A percentile compares a stretch with the other conserved stretches of the same genome.
Evolutionary conservation across 92 coral and sea anemone genomes (phyloP).

Genomic region (Parazoanthus atlanticus): DNA sequence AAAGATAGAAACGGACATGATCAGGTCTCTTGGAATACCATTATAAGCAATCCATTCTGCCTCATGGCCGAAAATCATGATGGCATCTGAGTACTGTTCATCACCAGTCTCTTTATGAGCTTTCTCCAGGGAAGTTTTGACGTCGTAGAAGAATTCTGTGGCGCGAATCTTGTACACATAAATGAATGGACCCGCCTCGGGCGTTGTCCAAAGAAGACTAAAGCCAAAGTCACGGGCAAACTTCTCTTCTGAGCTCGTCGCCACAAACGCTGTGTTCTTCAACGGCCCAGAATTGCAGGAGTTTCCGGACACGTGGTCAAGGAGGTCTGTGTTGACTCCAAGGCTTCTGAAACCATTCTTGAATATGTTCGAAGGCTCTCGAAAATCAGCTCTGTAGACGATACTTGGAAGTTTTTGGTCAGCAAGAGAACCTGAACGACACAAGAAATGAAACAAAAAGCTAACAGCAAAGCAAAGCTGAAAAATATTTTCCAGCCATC

Average conservation of each 20-base stretch:
- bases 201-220: neutral
- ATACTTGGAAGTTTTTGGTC: neutral
- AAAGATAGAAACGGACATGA: neutral
- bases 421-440: neutral
- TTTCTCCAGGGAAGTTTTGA: neutral
- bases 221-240: neutral
- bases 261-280: neutral
- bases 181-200: neutral
- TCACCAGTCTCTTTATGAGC: neutral
- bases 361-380: neutral
- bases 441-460: neutral
- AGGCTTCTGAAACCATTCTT: neutral
- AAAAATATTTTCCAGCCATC: neutral
- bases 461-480: neutral
- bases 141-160: neutral
- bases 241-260: neutral
- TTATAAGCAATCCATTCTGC: neutral
- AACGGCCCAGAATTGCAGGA: neutral
- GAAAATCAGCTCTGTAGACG: neutral
- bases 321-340: neutral
- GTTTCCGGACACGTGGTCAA: neutral
- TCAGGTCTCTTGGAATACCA: neutral
- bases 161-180: neutral
- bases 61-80: neutral
- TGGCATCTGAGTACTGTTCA: neutral